Percentiles rank a stretch among this genome's conserved stretches.
These are phyloP conservation scores for Oryzias melastigma DNA, from an alignment of 2,113 vertebrate genomes.

Conservation along the genomic window DNA sequence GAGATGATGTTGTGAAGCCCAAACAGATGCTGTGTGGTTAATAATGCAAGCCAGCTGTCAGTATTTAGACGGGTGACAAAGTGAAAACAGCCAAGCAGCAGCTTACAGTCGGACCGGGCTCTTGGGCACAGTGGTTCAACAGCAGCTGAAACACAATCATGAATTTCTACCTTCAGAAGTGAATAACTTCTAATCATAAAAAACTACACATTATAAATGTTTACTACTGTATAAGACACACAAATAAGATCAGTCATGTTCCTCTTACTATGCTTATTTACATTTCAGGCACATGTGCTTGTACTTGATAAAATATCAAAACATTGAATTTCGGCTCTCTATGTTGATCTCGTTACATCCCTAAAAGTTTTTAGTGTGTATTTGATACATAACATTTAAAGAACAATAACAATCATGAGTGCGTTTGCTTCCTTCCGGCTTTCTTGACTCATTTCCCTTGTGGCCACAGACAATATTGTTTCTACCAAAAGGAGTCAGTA, in stretches of 20 bases:
- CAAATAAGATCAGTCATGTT: no score
- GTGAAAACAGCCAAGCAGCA: conserved; percentile 45
- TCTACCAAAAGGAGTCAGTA: background rate
- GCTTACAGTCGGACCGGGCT: conserved; percentile 12
- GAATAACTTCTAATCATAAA: background rate
- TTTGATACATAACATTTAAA: background rate
- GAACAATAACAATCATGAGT: background rate
- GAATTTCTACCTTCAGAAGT: background rate
- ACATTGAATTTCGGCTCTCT: no score
- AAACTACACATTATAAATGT: no score
- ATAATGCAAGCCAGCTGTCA: conserved; percentile 70
- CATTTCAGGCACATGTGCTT: no score
- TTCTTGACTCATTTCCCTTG: background rate
- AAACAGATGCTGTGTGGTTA: conserved; percentile 67
- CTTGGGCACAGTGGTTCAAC: conserved; percentile 15
- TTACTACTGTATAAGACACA: no score
- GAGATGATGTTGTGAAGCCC: conserved; percentile 47
- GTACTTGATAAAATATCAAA: no score
- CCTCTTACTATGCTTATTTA: no score
- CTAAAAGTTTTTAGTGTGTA: no score
- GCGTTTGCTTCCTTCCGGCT: background rate
- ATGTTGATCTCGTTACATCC: no score
- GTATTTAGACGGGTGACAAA: conserved; percentile 35
- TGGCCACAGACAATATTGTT: background rate
- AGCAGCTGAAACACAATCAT: conserved; percentile 7